Conservation (phyloP, 2,888 invertebrate genomes). For the Drosophila merina region DNA sequence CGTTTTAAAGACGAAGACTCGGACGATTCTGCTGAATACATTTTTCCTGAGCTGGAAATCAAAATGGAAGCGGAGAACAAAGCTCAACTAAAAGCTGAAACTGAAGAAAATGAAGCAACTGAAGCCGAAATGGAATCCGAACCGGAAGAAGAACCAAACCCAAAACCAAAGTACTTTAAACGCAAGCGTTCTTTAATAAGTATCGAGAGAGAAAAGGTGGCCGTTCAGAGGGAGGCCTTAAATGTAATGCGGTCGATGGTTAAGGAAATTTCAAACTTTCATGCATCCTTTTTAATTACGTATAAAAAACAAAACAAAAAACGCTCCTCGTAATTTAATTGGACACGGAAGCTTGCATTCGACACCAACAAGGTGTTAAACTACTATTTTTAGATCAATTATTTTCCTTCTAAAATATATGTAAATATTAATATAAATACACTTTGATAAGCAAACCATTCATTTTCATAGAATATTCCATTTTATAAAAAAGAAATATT, state of each 20-base stretch:
- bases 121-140: neutral
- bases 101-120: neutral
- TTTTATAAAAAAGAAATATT: neutral
- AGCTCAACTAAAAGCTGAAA: neutral
- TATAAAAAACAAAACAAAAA: neutral
- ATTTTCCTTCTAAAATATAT: neutral
- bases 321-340: slow-evolving; percentile 1
- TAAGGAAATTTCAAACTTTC: slow-evolving; percentile 5
- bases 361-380: neutral
- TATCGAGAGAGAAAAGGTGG: slow-evolving; percentile 9
- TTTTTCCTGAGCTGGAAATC: neutral
- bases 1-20: neutral
- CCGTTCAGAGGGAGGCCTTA: slow-evolving; percentile 6
- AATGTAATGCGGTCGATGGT: slow-evolving; percentile 7
- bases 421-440: neutral
- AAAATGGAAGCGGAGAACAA: neutral
- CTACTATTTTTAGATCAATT: neutral
- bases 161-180: neutral
- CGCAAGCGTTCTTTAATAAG: neutral
- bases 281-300: neutral
- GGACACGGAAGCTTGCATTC: neutral
- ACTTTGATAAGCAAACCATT: neutral
- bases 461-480: too few relatives aligned
- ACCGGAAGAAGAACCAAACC: neutral
- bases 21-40: neutral